phyloP scores from a whole-genome alignment of 2,888 invertebrate genomes.

The Lithophane leautieri region DNA sequence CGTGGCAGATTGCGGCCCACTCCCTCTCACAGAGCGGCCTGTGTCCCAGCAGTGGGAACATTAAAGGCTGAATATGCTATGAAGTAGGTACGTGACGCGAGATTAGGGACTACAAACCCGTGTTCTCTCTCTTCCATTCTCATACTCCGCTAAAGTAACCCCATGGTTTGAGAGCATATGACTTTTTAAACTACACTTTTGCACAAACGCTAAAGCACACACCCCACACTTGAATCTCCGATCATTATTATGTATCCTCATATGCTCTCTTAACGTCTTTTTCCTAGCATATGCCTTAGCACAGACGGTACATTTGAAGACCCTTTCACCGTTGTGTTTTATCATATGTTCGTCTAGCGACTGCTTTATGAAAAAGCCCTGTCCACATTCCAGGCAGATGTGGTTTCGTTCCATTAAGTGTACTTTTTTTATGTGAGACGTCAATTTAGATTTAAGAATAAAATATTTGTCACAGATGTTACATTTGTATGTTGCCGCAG shows the following conservation, averaged over 20 bases:
- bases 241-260: conserved; percentile 87
- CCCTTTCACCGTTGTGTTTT: conserved; percentile 83
- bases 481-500: conserved; percentile 83
- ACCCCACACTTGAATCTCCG: conserved; percentile 84
- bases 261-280: conserved; percentile 84
- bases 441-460: conserved; percentile 83
- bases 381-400: conserved; percentile 83
- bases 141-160: conserved; percentile 79
- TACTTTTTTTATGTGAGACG: conserved; percentile 84
- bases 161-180: conserved; percentile 87
- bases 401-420: conserved; percentile 86
- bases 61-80: neutral
- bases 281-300: conserved; percentile 84
- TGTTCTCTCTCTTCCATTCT: conserved; percentile 66
- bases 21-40: too few species aligned
- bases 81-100: neutral
- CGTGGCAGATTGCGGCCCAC: too few species aligned
- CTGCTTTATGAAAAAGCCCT: conserved; percentile 85
- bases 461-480: conserved; percentile 85
- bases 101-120: conserved; percentile 36
- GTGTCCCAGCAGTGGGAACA: neutral
- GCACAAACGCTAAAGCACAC: conserved; percentile 82
- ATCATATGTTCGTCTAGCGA: conserved; percentile 86
- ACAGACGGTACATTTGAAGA: conserved; percentile 83
- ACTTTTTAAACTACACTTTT: conserved; percentile 85